Conservation (phyloP, 2,888 invertebrate species). For the Leucoma salicis region DNA sequence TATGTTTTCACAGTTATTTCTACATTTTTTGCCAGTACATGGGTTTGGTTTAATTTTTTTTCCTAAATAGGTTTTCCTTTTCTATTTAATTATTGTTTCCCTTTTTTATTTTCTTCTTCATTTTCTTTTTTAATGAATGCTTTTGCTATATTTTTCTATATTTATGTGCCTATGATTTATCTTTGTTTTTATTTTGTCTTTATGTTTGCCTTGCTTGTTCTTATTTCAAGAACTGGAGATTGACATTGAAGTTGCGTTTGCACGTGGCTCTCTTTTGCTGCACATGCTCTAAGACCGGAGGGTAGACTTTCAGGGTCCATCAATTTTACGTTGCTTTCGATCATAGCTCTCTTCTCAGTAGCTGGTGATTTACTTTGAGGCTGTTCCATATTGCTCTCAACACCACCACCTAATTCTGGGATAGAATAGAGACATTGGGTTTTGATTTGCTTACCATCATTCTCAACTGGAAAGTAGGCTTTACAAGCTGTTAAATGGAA, state of each 20-base stretch:
- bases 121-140: neutral
- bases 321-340: neutral
- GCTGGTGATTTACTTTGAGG: neutral
- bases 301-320: neutral
- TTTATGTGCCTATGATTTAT: constrained; percentile 1
- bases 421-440: constrained; percentile 4
- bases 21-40: neutral
- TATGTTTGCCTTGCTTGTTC: constrained; percentile 3
- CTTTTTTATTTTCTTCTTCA: neutral
- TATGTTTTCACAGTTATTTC: neutral
- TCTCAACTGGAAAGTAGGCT: constrained; percentile 2
- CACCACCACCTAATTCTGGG: constrained; percentile 4
- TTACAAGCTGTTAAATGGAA: neutral
- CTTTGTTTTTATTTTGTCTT: constrained; percentile 5
- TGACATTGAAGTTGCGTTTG: neutral
- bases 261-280: neutral
- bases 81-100: neutral
- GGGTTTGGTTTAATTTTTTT: neutral
- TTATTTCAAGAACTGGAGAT: constrained; percentile 3
- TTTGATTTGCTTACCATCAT: constrained; percentile 3
- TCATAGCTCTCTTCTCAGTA: no score
- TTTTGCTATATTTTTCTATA: constrained; percentile 2
- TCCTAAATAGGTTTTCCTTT: neutral
- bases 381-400: constrained; percentile 1
- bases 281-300: neutral